phyloP scores from a whole-genome alignment of 2,113 vertebrate genomes.

The Rousettus leschenaultii region DNA sequence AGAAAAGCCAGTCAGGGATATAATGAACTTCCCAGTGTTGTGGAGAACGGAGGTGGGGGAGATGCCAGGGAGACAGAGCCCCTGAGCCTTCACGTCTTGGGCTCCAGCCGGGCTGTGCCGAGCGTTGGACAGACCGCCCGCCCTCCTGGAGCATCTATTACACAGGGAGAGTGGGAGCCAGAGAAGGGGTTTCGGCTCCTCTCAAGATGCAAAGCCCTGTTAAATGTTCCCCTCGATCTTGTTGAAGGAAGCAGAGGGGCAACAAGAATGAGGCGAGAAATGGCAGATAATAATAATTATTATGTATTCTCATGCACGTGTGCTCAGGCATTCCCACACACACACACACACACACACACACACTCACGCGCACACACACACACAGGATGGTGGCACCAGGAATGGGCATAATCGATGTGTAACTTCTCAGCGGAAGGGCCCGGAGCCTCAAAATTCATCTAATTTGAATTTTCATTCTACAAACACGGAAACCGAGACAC shows the following conservation, averaged over 20 bases:
- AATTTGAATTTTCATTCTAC: not conserved
- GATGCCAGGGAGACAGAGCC: no score
- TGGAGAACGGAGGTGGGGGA: not conserved
- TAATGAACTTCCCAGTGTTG: constrained; percentile 67
- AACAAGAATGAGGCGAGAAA: not conserved
- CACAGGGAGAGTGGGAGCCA: not conserved
- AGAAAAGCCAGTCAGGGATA: constrained; percentile 63
- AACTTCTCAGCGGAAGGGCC: not conserved
- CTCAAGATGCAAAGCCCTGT: not conserved
- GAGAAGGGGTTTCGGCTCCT: not conserved
- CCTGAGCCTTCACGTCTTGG: rapidly evolving
- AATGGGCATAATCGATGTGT: rapidly evolving
- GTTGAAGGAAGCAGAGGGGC: not conserved
- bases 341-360: rapidly evolving
- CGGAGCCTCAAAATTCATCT: not conserved
- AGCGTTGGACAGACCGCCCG: not conserved
- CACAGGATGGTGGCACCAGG: not conserved
- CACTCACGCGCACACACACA: not conserved
- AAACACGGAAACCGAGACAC: not conserved
- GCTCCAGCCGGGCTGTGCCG: not conserved
- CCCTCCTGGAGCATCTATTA: rapidly evolving
- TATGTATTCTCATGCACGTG: not conserved
- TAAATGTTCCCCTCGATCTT: not conserved
- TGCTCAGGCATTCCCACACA: not conserved
- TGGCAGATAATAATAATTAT: rapidly evolving